Evolutionary conservation across 2,113 vertebrate species (phyloP).

Genomic region (Lanius collurio): DNA sequence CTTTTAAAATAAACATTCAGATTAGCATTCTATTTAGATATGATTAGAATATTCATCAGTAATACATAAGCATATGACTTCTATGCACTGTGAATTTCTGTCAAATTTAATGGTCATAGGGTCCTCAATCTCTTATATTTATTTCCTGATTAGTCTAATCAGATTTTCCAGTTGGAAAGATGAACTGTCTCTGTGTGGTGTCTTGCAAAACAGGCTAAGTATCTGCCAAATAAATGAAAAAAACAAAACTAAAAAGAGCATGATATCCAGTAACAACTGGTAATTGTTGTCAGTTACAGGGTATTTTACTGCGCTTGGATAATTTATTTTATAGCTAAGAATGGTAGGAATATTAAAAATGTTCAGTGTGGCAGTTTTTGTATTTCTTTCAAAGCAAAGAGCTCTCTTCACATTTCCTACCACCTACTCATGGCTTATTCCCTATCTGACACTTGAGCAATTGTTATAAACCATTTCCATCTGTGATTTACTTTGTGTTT

Average conservation of each 20-base stretch:
- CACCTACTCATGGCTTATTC: not conserved
- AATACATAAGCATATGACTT: not conserved
- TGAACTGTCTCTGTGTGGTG: not conserved
- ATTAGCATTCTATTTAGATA: not conserved
- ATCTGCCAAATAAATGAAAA: conserved; percentile 3
- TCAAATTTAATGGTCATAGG: not conserved
- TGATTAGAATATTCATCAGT: not conserved
- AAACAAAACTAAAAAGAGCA: not conserved
- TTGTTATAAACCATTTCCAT: conserved; percentile 48
- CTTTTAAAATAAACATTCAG: not conserved
- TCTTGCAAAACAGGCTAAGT: not conserved
- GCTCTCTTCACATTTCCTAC: conserved; percentile 11
- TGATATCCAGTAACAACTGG: not conserved
- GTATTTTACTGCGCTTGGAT: not conserved
- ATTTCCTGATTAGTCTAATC: conserved; percentile 1
- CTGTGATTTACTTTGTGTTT: conserved; percentile 39
- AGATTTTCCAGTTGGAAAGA: conserved; percentile 4
- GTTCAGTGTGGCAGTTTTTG: not conserved
- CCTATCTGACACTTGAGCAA: conserved; percentile 38
- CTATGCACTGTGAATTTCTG: not conserved
- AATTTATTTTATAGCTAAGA: conserved; percentile 22
- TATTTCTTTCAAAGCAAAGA: conserved; percentile 12
- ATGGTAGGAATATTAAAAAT: conserved; percentile 31
- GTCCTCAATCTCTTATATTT: not conserved
- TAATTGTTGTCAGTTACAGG: conserved; percentile 1